These are phyloP conservation scores for Tetranychus truncatus DNA, from an alignment of 2,888 invertebrate species.

Conservation along the genomic window DNA sequence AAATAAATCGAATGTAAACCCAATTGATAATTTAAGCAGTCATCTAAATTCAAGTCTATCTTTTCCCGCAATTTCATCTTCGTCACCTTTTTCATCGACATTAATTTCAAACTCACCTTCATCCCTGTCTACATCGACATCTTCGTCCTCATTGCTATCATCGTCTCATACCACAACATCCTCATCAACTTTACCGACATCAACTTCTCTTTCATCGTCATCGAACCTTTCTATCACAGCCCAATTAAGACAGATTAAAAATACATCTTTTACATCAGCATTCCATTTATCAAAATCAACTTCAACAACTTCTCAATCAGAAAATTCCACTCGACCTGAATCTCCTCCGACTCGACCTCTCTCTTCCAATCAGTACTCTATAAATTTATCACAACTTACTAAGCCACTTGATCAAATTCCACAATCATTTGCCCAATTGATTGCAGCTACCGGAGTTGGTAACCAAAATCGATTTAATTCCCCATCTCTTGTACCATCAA, in stretches of 20 bases:
- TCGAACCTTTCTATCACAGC: constrained; percentile 10
- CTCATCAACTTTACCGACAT: not conserved
- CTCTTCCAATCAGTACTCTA: constrained; percentile 18
- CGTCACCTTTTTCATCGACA: not conserved
- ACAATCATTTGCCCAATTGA: constrained; percentile 19
- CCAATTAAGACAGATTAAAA: constrained; percentile 16
- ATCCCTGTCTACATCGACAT: not conserved
- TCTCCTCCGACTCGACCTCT: constrained; percentile 21
- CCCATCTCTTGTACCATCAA: not conserved
- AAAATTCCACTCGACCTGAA: constrained; percentile 2
- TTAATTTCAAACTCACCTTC: not conserved
- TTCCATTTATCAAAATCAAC: not conserved
- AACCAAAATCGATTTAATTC: not conserved
- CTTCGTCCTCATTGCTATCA: not conserved
- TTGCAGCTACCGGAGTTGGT: constrained; percentile 19
- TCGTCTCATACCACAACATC: not conserved
- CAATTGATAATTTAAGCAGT: not conserved
- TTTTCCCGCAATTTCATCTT: not conserved
- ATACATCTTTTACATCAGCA: constrained; percentile 12
- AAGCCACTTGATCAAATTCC: constrained; percentile 19
- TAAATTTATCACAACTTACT: not conserved
- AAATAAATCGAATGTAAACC: not conserved
- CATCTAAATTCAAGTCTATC: not conserved
- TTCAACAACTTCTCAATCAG: constrained; percentile 3
- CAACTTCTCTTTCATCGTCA: not conserved